phyloP scores from a whole-genome alignment of 2,888 invertebrate genomes.

The Folsomia manolachei region DNA sequence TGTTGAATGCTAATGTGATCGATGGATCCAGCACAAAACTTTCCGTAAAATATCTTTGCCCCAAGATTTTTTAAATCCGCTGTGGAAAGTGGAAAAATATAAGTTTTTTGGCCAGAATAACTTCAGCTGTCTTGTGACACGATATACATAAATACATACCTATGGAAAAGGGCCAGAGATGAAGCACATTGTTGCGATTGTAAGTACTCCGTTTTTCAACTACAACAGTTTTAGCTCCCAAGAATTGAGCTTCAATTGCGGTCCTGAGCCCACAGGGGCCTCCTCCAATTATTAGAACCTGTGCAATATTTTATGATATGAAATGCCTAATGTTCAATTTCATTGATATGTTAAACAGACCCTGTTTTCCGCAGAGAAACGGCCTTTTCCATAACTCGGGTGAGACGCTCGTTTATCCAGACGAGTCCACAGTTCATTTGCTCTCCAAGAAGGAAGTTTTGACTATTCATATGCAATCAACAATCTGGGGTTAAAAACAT shows the following conservation, averaged over 20 bases:
- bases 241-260: slow-evolving; percentile 60
- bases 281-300: slow-evolving; percentile 60
- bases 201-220: slow-evolving; percentile 60
- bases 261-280: slow-evolving; percentile 60
- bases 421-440: slow-evolving; percentile 45
- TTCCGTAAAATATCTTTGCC: slow-evolving; percentile 61
- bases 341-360: slow-evolving; percentile 24
- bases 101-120: too few species aligned
- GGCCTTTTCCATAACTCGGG: slow-evolving; percentile 46
- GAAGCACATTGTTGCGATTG: slow-evolving; percentile 61
- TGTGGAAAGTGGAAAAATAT: too few species aligned
- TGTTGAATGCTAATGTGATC: slow-evolving; percentile 62
- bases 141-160: too few species aligned
- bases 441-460: slow-evolving; percentile 46
- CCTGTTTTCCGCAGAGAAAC: slow-evolving; percentile 37
- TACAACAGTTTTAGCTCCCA: slow-evolving; percentile 59
- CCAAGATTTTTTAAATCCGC: slow-evolving; percentile 60
- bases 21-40: slow-evolving; percentile 62
- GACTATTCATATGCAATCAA: slow-evolving; percentile 30
- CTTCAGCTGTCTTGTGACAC: too few species aligned
- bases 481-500: too few species aligned
- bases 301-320: not conserved
- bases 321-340: not conserved
- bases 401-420: slow-evolving; percentile 41
- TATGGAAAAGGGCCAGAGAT: slow-evolving; percentile 63